Evolutionary conservation across 2,888 invertebrate genomes (phyloP).

Genomic region (Orchestes rusci): DNA sequence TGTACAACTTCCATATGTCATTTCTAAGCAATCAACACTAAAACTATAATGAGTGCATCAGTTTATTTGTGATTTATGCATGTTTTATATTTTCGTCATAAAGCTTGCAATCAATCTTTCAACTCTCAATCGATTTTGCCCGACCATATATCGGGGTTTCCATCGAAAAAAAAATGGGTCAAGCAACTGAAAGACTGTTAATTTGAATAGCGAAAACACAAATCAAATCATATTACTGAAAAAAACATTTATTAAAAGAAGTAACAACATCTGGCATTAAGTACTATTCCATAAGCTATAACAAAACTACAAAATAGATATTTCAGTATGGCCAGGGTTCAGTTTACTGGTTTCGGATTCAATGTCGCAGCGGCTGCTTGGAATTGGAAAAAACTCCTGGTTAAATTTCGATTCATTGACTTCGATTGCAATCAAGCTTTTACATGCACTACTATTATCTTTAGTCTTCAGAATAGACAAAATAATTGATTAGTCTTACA

Average conservation of each 20-base stretch:
- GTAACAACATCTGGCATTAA: constrained; percentile 28
- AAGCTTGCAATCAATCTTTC: too few species aligned
- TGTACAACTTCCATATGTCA: too few species aligned
- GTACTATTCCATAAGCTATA: constrained; percentile 24
- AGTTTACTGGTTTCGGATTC: constrained; percentile 38
- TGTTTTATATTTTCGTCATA: not conserved
- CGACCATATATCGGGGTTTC: too few species aligned
- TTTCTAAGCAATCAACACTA: too few species aligned
- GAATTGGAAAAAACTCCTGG: constrained; percentile 30
- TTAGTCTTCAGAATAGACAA: too few species aligned
- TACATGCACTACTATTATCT: constrained; percentile 22
- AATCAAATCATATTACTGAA: constrained; percentile 30
- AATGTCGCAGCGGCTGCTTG: constrained; percentile 37
- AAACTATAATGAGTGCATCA: too few species aligned
- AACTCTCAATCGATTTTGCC: too few species aligned
- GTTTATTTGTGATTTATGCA: not conserved
- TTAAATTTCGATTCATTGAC: constrained; percentile 9
- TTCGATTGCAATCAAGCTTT: constrained; percentile 15
- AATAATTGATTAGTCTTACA: too few species aligned
- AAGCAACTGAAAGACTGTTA: constrained; percentile 22
- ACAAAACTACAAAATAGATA: constrained; percentile 23
- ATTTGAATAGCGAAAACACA: constrained; percentile 26
- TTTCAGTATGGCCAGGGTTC: constrained; percentile 33
- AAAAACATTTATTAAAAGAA: constrained; percentile 35
- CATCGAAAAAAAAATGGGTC: constrained; percentile 11